Percentiles rank a stretch among this genome's conserved stretches.
Evolutionary conservation across 1,140 invertebrate genomes (phyloP).

Genomic region (Caligus rogercresseyi): DNA sequence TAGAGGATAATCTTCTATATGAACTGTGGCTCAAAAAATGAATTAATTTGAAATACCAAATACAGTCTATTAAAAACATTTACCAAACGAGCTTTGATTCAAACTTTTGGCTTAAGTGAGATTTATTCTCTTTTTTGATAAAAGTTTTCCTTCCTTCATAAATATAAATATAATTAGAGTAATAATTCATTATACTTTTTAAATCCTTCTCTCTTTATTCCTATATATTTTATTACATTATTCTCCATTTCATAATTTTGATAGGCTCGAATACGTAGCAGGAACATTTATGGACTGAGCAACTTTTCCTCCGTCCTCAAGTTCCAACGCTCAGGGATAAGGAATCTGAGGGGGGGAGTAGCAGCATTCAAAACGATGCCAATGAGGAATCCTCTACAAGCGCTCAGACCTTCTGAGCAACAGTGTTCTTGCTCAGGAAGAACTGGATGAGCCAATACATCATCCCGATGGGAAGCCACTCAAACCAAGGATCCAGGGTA

Average conservation of each 20-base stretch:
- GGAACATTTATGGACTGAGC: constrained; percentile 11
- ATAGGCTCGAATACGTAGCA: constrained; percentile 5
- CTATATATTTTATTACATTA: too few relatives aligned
- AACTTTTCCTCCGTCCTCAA: neutral
- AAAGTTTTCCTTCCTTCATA: neutral
- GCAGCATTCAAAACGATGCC: neutral
- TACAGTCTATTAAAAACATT: too few relatives aligned
- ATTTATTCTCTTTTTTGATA: too few relatives aligned
- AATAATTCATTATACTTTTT: too few relatives aligned
- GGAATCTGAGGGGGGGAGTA: neutral
- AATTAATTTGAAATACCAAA: too few relatives aligned
- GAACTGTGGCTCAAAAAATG: too few relatives aligned
- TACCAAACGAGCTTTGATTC: too few relatives aligned
- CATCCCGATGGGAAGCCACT: neutral
- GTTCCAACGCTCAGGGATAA: constrained; percentile 5
- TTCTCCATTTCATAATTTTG: too few relatives aligned
- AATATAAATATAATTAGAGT: constrained; percentile 1
- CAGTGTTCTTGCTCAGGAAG: neutral
- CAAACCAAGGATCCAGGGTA: too few relatives aligned
- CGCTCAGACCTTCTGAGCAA: neutral
- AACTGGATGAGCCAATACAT: neutral
- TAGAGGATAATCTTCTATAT: too few relatives aligned
- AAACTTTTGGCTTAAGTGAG: too few relatives aligned
- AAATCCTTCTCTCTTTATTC: too few relatives aligned
- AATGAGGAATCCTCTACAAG: neutral